Evolutionary conservation across 2,113 vertebrate species (phyloP).

Genomic region (Mungos mungo): DNA sequence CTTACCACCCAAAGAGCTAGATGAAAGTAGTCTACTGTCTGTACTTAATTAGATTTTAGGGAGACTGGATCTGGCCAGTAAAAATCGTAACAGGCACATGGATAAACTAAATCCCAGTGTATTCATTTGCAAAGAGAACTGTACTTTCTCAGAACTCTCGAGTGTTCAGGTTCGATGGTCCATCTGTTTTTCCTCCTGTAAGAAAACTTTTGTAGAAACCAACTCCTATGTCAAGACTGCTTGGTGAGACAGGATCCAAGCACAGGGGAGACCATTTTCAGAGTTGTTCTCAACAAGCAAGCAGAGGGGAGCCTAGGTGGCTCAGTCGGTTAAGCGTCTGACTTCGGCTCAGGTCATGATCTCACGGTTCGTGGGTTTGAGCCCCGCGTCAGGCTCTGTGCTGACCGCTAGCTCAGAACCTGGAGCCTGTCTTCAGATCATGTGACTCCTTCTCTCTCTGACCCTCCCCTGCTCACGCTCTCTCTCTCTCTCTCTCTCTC

Average conservation of each 20-base stretch:
- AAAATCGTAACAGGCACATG: conserved; percentile 1
- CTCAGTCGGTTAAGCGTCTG: no score
- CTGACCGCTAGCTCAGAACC: no score
- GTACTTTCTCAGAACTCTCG: neutral
- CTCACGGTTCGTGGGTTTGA: no score
- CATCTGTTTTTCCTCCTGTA: neutral
- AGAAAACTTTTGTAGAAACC: neutral
- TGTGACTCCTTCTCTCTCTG: no score
- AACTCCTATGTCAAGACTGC: neutral
- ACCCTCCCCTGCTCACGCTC: no score
- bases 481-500: no score
- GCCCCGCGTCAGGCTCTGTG: no score
- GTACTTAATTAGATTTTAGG: neutral
- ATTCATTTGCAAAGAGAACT: neutral
- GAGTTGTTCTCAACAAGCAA: neutral
- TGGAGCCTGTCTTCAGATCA: no score
- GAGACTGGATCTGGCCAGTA: neutral
- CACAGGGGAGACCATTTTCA: neutral
- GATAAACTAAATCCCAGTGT: neutral
- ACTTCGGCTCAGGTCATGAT: no score
- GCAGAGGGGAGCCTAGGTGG: neutral
- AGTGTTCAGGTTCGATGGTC: neutral
- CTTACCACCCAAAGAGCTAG: neutral
- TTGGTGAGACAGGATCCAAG: neutral
- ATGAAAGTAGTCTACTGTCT: neutral